A percentile compares a stretch with the other conserved stretches of the same genome.
phyloP scores from a whole-genome alignment of 2,113 vertebrate species.

The Panthera tigris region DNA sequence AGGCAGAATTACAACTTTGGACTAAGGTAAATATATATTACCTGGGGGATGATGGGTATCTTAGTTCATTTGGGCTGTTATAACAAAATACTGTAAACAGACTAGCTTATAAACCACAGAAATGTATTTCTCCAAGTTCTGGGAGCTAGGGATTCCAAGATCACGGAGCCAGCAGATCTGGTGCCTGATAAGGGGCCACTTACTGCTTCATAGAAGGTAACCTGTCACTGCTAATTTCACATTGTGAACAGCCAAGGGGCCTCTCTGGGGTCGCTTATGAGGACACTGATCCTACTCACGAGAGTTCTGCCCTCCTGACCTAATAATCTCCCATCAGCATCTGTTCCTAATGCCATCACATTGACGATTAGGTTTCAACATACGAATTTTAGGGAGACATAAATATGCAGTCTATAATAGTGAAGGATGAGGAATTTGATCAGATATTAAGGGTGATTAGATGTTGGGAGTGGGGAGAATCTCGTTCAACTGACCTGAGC shows the following conservation, averaged over 20 bases:
- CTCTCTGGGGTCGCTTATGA: not conserved
- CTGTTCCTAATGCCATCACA: not conserved
- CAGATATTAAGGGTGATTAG: not conserved
- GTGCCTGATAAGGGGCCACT: not conserved
- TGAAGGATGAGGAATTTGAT: not conserved
- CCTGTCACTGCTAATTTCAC: not conserved
- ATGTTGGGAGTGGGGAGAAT: not conserved
- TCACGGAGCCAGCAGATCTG: not conserved
- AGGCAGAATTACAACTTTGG: not conserved
- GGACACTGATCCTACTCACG: not conserved
- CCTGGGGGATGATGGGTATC: not conserved
- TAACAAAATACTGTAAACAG: not conserved
- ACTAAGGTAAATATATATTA: not conserved
- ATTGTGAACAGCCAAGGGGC: not conserved
- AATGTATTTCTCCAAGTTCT: not conserved
- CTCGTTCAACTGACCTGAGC: not conserved
- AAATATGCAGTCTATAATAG: not conserved
- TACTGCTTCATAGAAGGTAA: not conserved
- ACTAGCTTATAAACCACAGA: not conserved
- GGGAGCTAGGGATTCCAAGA: not conserved
- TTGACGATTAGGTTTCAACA: not conserved
- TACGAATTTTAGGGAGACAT: not conserved
- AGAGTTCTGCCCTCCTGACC: not conserved
- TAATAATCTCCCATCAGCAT: not conserved
- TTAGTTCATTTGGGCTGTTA: not conserved